phyloP scores from a whole-genome alignment of 2,888 invertebrate genomes.

The Folsomia manolachei region DNA sequence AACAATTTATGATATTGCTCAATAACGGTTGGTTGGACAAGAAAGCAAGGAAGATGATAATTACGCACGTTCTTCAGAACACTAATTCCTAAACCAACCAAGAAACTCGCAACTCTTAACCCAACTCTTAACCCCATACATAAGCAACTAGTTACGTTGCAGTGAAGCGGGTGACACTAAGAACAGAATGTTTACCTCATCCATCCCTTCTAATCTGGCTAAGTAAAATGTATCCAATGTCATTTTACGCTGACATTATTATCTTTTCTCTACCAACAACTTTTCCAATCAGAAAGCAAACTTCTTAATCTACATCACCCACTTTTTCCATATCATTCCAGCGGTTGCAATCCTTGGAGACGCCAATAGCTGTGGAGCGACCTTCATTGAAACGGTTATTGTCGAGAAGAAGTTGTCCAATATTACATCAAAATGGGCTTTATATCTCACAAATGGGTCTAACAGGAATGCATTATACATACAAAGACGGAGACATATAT shows the following conservation, averaged over 20 bases:
- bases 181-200: neutral
- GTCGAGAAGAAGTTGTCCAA: conserved; percentile 2
- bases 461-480: neutral
- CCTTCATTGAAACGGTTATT: neutral
- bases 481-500: too few relatives aligned
- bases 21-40: neutral
- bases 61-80: neutral
- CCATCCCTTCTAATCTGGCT: neutral
- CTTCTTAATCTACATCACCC: neutral
- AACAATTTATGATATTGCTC: neutral
- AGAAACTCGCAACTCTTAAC: too few relatives aligned
- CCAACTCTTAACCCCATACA: neutral
- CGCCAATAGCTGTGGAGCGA: neutral
- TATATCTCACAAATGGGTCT: neutral
- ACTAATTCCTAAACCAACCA: too few relatives aligned
- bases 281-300: conserved; percentile 8
- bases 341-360: neutral
- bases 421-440: conserved; percentile 3
- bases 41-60: neutral
- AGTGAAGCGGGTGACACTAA: neutral
- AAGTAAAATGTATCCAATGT: neutral
- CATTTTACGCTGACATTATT: conserved; percentile 5
- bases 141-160: neutral
- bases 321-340: neutral
- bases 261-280: neutral